phyloP scores from a whole-genome alignment of 2,888 invertebrate species.

The Polylopha cassiicola region DNA sequence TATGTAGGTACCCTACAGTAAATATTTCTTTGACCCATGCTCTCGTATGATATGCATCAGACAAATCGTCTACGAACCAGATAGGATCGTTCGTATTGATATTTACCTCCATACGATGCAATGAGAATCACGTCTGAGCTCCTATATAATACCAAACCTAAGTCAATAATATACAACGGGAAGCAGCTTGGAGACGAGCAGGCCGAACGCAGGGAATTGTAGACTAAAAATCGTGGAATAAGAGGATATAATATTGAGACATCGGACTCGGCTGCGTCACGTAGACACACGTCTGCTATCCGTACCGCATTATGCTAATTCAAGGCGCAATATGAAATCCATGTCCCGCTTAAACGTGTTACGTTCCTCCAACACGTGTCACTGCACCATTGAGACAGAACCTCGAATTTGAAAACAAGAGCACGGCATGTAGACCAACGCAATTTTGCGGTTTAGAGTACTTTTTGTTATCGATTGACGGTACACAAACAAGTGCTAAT shows the following conservation, averaged over 20 bases:
- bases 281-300: conserved; percentile 48
- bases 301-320: conserved; percentile 57
- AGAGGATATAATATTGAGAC: conserved; percentile 39
- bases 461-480: too few relatives aligned
- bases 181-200: conserved; percentile 19
- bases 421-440: conserved; percentile 12
- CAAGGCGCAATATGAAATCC: conserved; percentile 37
- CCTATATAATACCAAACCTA: too few relatives aligned
- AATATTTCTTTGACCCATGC: too few relatives aligned
- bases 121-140: too few relatives aligned
- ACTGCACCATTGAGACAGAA: conserved; percentile 24
- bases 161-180: conserved; percentile 6
- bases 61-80: too few relatives aligned
- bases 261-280: conserved; percentile 47
- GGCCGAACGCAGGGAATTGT: too few relatives aligned
- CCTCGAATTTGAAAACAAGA: conserved; percentile 29
- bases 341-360: conserved; percentile 32
- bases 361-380: conserved; percentile 23
- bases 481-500: too few relatives aligned
- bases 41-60: too few relatives aligned
- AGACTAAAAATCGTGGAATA: too few relatives aligned
- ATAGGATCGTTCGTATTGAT: too few relatives aligned
- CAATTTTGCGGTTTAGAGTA: not conserved
- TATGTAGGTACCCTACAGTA: too few relatives aligned
- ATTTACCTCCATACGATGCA: too few relatives aligned